Evolutionary conservation across 2,113 vertebrate genomes (phyloP).

Genomic region (Ovibos moschatus): DNA sequence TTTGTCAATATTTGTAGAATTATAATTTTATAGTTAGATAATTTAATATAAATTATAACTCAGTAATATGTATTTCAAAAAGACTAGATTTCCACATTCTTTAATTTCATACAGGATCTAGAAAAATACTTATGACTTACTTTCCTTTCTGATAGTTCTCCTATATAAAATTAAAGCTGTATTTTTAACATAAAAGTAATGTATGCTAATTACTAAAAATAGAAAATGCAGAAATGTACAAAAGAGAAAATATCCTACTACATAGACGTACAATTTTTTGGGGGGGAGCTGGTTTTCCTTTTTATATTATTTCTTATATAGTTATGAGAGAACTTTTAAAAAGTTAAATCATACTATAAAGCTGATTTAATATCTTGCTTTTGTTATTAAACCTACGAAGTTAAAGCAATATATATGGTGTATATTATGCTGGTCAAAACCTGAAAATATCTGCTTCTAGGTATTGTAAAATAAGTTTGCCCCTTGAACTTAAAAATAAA

Average conservation of each 20-base stretch:
- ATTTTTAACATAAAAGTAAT: neutral
- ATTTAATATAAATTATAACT: neutral
- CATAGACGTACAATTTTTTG: neutral
- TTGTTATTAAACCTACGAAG: slow-evolving; percentile 44
- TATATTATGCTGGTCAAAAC: neutral
- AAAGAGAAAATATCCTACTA: neutral
- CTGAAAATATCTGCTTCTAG: neutral
- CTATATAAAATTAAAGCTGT: neutral
- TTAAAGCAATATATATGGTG: neutral
- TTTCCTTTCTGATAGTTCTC: neutral
- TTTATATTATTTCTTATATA: neutral
- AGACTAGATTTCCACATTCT: neutral
- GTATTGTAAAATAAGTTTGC: neutral
- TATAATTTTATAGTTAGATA: neutral
- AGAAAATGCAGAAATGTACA: slow-evolving; percentile 19
- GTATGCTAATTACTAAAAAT: neutral
- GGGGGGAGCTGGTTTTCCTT: neutral
- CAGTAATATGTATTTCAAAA: neutral
- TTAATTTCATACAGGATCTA: neutral
- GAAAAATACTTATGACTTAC: neutral
- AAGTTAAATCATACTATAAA: slow-evolving; percentile 12
- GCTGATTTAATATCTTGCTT: slow-evolving; percentile 32
- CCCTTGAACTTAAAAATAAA: slow-evolving; percentile 2
- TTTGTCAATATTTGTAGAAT: neutral
- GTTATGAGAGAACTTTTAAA: slow-evolving; percentile 29